Conservation (phyloP, 2,888 invertebrate genomes). For the Thereva nobilitata region DNA sequence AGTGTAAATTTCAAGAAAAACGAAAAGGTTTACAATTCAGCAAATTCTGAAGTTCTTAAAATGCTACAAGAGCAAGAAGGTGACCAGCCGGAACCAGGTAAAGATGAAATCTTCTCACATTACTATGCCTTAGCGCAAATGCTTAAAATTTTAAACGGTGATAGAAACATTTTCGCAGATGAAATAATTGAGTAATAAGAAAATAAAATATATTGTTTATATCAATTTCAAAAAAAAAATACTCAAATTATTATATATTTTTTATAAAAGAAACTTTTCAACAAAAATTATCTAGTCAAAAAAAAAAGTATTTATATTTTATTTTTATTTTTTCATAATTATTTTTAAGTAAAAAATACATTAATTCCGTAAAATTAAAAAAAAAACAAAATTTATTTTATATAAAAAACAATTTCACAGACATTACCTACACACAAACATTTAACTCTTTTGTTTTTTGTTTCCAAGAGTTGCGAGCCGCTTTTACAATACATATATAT, state of each 20-base stretch:
- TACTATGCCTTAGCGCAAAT: constrained; percentile 52
- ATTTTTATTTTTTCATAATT: too few species aligned
- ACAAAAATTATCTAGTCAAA: background rate
- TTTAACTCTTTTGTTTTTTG: too few species aligned
- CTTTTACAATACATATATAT: too few species aligned
- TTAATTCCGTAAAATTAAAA: too few species aligned
- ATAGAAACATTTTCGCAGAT: constrained; percentile 48
- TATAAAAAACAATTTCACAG: too few species aligned
- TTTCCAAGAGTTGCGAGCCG: too few species aligned
- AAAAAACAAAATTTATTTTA: too few species aligned
- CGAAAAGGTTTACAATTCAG: constrained; percentile 84
- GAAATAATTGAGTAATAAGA: constrained; percentile 23
- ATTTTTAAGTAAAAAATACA: too few species aligned
- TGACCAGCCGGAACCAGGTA: constrained; percentile 78
- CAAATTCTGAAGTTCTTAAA: constrained; percentile 87
- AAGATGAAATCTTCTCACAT: constrained; percentile 45
- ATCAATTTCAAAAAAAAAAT: background rate
- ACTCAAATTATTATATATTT: background rate
- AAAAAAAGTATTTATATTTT: background rate
- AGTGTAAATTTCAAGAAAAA: constrained; percentile 97
- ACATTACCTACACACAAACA: too few species aligned
- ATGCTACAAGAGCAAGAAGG: constrained; percentile 88
- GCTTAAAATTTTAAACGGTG: constrained; percentile 51
- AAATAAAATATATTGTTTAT: background rate
- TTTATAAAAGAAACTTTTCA: background rate